Evolutionary conservation across 2,113 vertebrate genomes (phyloP).

Genomic region (Myrmophylax atrothorax): DNA sequence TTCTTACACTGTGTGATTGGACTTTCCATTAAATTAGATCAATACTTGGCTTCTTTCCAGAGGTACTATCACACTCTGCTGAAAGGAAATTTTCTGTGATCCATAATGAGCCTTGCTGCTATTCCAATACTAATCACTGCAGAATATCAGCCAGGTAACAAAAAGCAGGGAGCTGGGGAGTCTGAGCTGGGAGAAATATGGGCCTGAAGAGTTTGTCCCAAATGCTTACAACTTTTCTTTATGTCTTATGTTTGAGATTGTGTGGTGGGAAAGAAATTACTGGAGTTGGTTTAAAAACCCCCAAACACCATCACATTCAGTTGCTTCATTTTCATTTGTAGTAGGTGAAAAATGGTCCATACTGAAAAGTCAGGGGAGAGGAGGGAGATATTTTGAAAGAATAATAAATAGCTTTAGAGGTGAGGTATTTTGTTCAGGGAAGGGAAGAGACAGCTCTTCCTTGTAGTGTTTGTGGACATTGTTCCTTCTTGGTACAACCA

Average conservation of each 20-base stretch:
- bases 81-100: not conserved
- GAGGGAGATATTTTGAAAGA: not conserved
- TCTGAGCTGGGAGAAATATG: not conserved
- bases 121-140: not conserved
- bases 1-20: not conserved
- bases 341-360: not conserved
- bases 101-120: not conserved
- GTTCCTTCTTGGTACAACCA: fast-evolving
- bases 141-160: not conserved
- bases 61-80: not conserved
- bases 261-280: not conserved
- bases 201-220: not conserved
- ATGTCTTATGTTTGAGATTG: not conserved
- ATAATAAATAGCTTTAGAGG: not conserved
- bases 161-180: fast-evolving
- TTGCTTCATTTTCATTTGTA: not conserved
- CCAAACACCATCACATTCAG: not conserved
- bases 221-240: not conserved
- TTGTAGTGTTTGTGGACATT: not conserved
- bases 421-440: not conserved
- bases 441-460: not conserved
- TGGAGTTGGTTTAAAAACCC: fast-evolving
- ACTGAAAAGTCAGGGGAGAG: not conserved
- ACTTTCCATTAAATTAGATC: not conserved
- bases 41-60: conserved; percentile 16